Conservation (phyloP, 1,140 invertebrate genomes). For the Hylyphantes graminicola region DNA sequence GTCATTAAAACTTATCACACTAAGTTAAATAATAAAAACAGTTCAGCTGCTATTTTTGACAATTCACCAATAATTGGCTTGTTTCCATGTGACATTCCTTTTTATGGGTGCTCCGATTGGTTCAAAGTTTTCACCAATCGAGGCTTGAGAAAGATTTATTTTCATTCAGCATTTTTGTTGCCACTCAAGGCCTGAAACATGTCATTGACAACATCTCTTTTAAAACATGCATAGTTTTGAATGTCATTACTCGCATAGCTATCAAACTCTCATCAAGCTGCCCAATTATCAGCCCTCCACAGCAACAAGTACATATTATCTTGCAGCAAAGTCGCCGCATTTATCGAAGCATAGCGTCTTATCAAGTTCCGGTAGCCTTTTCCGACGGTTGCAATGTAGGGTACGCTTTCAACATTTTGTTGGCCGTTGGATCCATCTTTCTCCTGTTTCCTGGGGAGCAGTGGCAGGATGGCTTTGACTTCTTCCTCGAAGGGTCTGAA, state of each 20-base stretch:
- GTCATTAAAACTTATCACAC: too few relatives aligned
- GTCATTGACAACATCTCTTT: too few relatives aligned
- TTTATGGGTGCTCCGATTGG: too few relatives aligned
- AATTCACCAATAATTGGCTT: too few relatives aligned
- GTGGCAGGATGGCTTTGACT: constrained; percentile 71
- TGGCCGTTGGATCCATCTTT: constrained; percentile 63
- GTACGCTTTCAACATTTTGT: constrained; percentile 1
- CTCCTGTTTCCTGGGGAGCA: constrained; percentile 43
- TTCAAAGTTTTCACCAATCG: too few relatives aligned
- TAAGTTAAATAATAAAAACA: too few relatives aligned
- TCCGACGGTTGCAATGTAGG: constrained; percentile 80
- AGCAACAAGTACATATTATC: constrained; percentile 65
- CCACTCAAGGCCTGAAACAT: too few relatives aligned
- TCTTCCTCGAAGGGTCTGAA: constrained; percentile 91
- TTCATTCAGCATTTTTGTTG: too few relatives aligned
- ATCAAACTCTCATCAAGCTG: constrained; percentile 27
- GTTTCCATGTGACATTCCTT: too few relatives aligned
- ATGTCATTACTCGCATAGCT: background rate
- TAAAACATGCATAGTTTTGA: background rate
- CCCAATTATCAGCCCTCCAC: constrained; percentile 65
- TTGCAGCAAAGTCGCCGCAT: constrained; percentile 47
- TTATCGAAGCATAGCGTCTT: constrained; percentile 67
- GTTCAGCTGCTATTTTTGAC: too few relatives aligned
- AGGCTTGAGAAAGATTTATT: too few relatives aligned
- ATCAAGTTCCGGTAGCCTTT: constrained; percentile 85